Conservation (phyloP, 2,888 invertebrate genomes). For the Nezara viridula region DNA sequence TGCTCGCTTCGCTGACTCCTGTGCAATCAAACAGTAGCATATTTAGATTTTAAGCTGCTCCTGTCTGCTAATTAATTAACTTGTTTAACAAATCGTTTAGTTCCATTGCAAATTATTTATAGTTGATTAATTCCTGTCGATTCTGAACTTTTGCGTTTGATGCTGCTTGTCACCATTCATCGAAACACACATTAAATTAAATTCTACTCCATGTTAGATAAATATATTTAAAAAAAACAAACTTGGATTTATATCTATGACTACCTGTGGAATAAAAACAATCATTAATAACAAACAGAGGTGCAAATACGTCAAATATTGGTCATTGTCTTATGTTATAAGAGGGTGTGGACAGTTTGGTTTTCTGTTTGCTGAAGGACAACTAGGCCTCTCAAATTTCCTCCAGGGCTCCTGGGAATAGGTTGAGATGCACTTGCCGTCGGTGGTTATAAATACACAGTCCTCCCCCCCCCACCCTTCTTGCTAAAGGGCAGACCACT, state of each 20-base stretch:
- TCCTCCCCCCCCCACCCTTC: background rate
- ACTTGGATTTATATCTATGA: too few species aligned
- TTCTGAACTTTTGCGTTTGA: background rate
- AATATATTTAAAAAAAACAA: too few species aligned
- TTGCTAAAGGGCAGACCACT: conserved; percentile 1
- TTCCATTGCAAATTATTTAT: background rate
- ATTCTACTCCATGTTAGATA: too few species aligned
- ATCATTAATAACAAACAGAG: too few species aligned
- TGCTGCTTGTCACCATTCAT: background rate
- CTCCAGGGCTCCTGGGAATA: background rate
- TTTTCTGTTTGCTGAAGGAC: background rate
- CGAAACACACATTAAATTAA: background rate
- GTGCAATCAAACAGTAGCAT: conserved; percentile 13
- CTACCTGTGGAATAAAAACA: too few species aligned
- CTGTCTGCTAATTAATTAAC: background rate
- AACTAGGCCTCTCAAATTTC: background rate
- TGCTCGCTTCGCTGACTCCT: background rate
- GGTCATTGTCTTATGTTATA: too few species aligned
- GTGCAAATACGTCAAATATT: too few species aligned
- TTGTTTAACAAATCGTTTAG: background rate
- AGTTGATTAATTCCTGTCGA: background rate
- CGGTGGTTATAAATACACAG: background rate
- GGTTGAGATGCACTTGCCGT: background rate
- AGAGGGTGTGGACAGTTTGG: too few species aligned
- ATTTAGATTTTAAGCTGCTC: background rate